Base-by-base conservation (phyloP, 2,113 vertebrate genomes). In the Sprattus sprattus region DNA sequence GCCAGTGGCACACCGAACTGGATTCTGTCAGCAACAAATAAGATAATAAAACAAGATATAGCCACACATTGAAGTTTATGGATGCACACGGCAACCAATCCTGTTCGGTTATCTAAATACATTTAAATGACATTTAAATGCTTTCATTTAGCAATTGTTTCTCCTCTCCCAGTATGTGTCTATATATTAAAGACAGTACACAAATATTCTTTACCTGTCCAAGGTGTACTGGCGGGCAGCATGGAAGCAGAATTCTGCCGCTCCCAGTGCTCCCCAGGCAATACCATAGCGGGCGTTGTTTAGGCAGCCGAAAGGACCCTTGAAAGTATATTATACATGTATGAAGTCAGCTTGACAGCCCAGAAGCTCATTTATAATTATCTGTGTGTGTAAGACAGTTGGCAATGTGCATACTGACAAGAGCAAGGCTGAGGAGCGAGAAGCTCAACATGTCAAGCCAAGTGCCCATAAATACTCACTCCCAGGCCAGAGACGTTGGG, bases 281-380 rank as follows among this genome's bases (percentile, higher is more conserved):
- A 99, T 99, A 6, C 98, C 97, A 0, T 95, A 99, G 0, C 98
- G 96, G 0, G 98, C 98, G 0, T 96, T 97, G 92, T 96, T 98
- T 83, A 99, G 90, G 90, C 98, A 99, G 84, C 97, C 96, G 0
- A 99, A 98, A 0, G 97, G 97, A 20, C 97, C 97, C 98, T 98
- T 88, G 71, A 1, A 39, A 60, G 1, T 0, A 13, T 39, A 9
- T 50, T 25, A 1, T 4, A 78, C 71, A 75, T 8, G 16, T 54
- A 57, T 57, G 39, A 39, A 39, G 13, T 78, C 71, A 78, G 2
- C 64, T 8, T 67, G 7, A 32, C 25, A 32, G 4, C 13, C 25
- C 10, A 32, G 2, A 64, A 4, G 5, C 2, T 67, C 20, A 71
- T 71, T 67, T 32, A 71, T 28, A 32, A 15, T 71, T 60, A 22